phyloP scores from a whole-genome alignment of 2,113 vertebrate genomes.

The Platysternon megacephalum region DNA sequence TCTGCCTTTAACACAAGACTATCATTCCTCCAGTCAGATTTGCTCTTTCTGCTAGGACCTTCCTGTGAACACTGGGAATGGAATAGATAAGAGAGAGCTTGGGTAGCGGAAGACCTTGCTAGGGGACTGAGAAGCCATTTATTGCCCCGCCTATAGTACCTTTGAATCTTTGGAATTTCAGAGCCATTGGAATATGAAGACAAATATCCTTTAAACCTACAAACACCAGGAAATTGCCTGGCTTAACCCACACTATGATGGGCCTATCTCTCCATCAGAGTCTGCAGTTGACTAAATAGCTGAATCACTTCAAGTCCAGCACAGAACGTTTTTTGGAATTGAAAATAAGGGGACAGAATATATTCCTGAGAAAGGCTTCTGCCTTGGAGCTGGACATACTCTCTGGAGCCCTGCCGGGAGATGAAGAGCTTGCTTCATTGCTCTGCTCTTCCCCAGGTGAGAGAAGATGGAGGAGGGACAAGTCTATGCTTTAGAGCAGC shows the following conservation, averaged over 20 bases:
- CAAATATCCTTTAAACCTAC: conserved; percentile 64
- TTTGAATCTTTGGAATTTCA: conserved; percentile 25
- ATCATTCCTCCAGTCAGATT: neutral
- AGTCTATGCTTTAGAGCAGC: conserved; percentile 2
- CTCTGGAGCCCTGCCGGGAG: neutral
- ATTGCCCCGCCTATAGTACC: conserved; percentile 13
- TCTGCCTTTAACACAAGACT: neutral
- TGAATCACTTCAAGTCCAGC: neutral
- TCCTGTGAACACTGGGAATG: accelerated
- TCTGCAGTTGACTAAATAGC: conserved; percentile 52
- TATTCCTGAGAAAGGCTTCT: conserved; percentile 30
- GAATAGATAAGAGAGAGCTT: neutral
- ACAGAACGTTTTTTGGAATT: neutral
- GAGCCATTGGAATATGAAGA: conserved; percentile 49
- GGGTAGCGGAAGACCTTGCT: neutral
- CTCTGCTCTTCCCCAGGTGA: neutral
- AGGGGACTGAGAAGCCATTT: conserved; percentile 21
- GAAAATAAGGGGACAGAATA: neutral
- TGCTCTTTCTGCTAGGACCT: neutral
- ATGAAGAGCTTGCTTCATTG: conserved; percentile 30
- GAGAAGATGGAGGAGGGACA: neutral
- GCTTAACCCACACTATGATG: conserved; percentile 23
- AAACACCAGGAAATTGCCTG: conserved; percentile 63
- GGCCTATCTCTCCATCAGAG: conserved; percentile 55
- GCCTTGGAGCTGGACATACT: neutral